These are phyloP conservation scores for Epirrita christyi DNA, from an alignment of 2,888 invertebrate species.

Conservation along the genomic window DNA sequence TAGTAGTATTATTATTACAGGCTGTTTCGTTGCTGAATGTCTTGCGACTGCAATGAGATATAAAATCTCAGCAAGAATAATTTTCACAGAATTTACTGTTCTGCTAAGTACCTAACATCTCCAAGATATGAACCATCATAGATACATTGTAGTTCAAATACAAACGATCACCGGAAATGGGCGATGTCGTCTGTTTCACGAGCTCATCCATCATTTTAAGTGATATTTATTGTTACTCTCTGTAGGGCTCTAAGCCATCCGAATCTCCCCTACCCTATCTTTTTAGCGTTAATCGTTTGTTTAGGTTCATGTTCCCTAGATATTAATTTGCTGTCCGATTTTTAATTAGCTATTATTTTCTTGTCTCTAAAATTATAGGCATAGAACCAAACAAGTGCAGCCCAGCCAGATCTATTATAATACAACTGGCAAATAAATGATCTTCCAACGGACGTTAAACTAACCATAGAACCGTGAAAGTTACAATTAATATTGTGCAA, in stretches of 20 bases:
- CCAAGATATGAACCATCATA: background rate
- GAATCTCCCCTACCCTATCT: constrained; percentile 17
- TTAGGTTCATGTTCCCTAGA: too few relatives aligned
- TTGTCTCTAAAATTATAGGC: constrained; percentile 27
- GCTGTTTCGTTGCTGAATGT: background rate
- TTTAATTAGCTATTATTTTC: background rate
- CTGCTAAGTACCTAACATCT: background rate
- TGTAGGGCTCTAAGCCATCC: constrained; percentile 38
- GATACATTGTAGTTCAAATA: constrained; percentile 21
- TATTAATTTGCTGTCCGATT: background rate
- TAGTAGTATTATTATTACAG: background rate
- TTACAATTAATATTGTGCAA: constrained; percentile 51
- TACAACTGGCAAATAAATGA: constrained; percentile 33
- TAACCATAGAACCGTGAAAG: constrained; percentile 49
- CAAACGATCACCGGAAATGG: constrained; percentile 51
- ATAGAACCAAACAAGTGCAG: constrained; percentile 8
- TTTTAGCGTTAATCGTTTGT: background rate
- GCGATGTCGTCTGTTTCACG: constrained; percentile 56
- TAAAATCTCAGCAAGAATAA: too few relatives aligned
- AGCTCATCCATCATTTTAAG: constrained; percentile 57
- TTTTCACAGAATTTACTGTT: too few relatives aligned
- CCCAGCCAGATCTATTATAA: constrained; percentile 29
- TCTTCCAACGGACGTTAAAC: constrained; percentile 42
- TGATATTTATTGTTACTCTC: constrained; percentile 57
- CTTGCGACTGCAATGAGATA: background rate